phyloP scores from a whole-genome alignment of 1,140 invertebrate species.

The Bombus huntii region DNA sequence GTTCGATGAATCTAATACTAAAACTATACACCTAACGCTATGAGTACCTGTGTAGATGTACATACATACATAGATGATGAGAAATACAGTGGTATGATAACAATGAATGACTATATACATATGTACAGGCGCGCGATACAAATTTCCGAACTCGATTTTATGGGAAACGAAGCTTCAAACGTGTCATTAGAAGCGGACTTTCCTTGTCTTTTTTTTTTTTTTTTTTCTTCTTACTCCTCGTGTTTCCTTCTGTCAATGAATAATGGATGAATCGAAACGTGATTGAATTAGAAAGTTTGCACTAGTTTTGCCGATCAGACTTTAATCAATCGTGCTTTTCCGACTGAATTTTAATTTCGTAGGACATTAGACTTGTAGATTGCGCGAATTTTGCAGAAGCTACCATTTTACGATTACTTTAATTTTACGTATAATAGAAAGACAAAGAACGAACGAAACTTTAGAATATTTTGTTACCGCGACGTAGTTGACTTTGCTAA shows the following conservation, averaged over 20 bases:
- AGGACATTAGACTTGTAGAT: not conserved
- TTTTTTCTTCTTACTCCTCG: not conserved
- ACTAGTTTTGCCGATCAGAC: not conserved
- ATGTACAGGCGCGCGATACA: not conserved
- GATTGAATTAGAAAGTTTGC: not conserved
- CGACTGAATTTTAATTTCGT: not conserved
- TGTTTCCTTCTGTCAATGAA: not conserved
- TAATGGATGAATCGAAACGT: conserved; percentile 1
- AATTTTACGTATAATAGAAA: not conserved
- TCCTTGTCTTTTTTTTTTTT: no score
- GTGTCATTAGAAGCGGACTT: not conserved
- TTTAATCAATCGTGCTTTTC: not conserved
- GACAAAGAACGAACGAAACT: no score
- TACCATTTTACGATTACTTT: not conserved
- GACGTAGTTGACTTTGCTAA: no score
- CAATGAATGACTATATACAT: no score
- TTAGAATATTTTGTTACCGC: no score
- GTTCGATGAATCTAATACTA: no score
- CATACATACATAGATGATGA: no score
- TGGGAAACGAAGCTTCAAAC: not conserved
- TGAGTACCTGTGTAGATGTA: no score
- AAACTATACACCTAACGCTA: no score
- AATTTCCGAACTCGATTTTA: not conserved
- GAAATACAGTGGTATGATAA: no score
- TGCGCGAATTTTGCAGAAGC: not conserved